Percentiles rank a stretch among this genome's conserved stretches.
Evolutionary conservation across 1,140 invertebrate species (phyloP).

Genomic region (Neelides sp.): DNA sequence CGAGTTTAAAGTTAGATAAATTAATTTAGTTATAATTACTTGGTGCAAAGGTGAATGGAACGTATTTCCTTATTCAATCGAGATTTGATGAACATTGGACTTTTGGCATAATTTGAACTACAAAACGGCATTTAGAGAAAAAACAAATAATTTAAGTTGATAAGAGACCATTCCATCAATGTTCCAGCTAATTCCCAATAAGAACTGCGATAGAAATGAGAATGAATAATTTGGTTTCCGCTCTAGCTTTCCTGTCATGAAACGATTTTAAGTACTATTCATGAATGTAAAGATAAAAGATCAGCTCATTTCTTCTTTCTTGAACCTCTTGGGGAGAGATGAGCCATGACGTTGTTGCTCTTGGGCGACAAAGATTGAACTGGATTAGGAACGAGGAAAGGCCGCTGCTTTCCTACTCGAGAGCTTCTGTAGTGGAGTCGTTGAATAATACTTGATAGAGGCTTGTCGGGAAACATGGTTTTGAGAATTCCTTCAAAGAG

Average conservation of each 20-base stretch:
- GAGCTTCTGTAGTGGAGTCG: slow-evolving; percentile 27
- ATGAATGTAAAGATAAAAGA: no score
- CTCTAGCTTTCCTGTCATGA: no score
- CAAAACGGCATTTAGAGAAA: no score
- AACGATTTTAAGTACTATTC: no score
- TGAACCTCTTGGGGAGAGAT: slow-evolving; percentile 14
- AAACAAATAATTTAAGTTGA: neutral
- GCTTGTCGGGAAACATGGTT: slow-evolving; percentile 54
- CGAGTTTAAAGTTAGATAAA: no score
- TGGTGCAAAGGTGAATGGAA: no score
- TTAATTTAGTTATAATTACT: no score
- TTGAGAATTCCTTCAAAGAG: slow-evolving; percentile 66
- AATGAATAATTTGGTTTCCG: no score
- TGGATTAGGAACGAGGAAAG: slow-evolving; percentile 22
- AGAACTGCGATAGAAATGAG: no score
- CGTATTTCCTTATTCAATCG: no score
- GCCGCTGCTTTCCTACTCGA: slow-evolving; percentile 26
- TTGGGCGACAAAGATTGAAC: neutral
- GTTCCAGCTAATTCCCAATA: neutral
- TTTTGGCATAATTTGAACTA: no score
- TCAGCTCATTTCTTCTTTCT: slow-evolving; percentile 23
- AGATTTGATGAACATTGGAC: no score
- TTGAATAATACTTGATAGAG: slow-evolving; percentile 19
- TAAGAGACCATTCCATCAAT: neutral
- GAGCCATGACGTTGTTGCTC: slow-evolving; percentile 4